Evolutionary conservation across 2,113 vertebrate genomes (phyloP).

Genomic region (Pachypanchax playfairii): DNA sequence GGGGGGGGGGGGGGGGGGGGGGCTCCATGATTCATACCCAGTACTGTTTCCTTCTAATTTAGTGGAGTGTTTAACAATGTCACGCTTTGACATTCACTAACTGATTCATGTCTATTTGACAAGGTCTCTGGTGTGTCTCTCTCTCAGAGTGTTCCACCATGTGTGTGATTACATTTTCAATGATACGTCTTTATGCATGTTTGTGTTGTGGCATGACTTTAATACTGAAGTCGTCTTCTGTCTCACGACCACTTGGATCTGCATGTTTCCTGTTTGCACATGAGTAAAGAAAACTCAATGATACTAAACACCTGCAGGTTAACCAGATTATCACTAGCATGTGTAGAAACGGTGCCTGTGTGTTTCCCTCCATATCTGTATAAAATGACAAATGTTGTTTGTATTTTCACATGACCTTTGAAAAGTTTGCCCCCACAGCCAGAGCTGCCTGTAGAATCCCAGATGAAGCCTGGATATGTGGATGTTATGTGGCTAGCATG

Average conservation of each 20-base stretch:
- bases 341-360: constrained; percentile 48
- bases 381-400: constrained; percentile 40
- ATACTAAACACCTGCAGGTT: constrained; percentile 19
- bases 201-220: constrained; percentile 58
- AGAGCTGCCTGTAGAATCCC: constrained; percentile 55
- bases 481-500: constrained; percentile 69
- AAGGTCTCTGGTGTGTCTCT: constrained; percentile 8
- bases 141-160: constrained; percentile 41
- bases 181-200: constrained; percentile 50
- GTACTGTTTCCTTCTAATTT: constrained; percentile 11
- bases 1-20: too few relatives aligned
- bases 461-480: constrained; percentile 49
- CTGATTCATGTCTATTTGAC: constrained; percentile 17
- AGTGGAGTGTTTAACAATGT: constrained; percentile 13
- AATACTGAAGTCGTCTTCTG: constrained; percentile 22
- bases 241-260: constrained; percentile 18
- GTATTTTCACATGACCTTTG: constrained; percentile 61
- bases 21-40: constrained; percentile 28
- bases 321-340: constrained; percentile 48
- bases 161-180: constrained; percentile 23
- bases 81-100: not conserved
- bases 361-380: constrained; percentile 28
- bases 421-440: constrained; percentile 62
- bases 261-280: constrained; percentile 29
- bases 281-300: constrained; percentile 4